phyloP scores from a whole-genome alignment of 2,888 invertebrate species.

The Pristionchus japonicus region DNA sequence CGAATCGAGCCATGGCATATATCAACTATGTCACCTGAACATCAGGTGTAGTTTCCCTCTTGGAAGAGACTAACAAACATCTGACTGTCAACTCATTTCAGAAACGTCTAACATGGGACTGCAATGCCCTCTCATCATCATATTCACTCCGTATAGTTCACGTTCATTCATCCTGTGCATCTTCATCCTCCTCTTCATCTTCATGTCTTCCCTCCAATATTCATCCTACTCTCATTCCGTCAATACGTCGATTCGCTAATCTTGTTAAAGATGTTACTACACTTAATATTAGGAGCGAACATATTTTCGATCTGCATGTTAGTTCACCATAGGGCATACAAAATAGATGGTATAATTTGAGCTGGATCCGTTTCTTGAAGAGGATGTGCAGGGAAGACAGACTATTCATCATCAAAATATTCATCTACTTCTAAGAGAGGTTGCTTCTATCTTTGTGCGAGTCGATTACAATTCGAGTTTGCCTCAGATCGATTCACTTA shows the following conservation, averaged over 20 bases:
- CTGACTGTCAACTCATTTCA: conserved; percentile 43
- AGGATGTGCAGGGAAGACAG: conserved; percentile 63
- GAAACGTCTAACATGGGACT: conserved; percentile 67
- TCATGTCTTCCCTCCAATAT: neutral
- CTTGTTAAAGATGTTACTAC: neutral
- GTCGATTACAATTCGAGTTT: neutral
- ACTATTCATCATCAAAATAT: conserved; percentile 52
- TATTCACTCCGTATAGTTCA: conserved; percentile 70
- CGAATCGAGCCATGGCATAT: conserved; percentile 63
- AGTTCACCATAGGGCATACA: neutral
- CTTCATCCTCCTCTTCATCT: neutral
- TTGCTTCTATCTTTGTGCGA: too few species aligned
- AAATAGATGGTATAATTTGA: neutral
- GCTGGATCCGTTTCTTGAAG: conserved; percentile 49
- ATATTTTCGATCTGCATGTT: conserved; percentile 70
- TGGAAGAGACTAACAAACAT: neutral
- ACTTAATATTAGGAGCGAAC: conserved; percentile 56
- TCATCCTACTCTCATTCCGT: neutral
- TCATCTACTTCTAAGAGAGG: conserved; percentile 55
- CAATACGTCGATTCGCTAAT: neutral
- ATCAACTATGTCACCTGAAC: conserved; percentile 61
- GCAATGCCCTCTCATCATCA: conserved; percentile 57
- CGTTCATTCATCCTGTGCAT: conserved; percentile 54
- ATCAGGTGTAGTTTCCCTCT: conserved; percentile 53
- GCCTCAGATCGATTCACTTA: conserved; percentile 53